phyloP scores from a whole-genome alignment of 2,888 invertebrate genomes.

The Tinea semifulvella region DNA sequence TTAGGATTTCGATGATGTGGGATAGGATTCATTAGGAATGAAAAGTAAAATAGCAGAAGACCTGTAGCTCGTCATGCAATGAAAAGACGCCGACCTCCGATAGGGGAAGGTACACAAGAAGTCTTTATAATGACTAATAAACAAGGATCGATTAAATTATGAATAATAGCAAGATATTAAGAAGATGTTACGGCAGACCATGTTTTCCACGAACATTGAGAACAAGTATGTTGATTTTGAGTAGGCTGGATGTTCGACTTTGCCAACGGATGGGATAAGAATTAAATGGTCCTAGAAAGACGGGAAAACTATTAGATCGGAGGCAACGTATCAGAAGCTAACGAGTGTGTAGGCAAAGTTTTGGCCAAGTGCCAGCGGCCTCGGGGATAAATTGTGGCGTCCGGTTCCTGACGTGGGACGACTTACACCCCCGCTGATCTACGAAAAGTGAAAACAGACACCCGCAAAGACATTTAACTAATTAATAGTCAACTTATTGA shows the following conservation, averaged over 20 bases:
- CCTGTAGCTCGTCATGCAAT: no score
- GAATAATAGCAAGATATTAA: constrained; percentile 4
- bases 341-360: constrained; percentile 37
- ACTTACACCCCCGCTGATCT: constrained; percentile 10
- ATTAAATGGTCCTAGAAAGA: constrained; percentile 37
- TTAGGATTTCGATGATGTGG: no score
- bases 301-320: constrained; percentile 51
- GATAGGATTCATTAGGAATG: no score
- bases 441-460: constrained; percentile 7
- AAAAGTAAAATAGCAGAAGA: no score
- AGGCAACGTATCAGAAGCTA: constrained; percentile 36
- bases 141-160: not conserved
- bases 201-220: constrained; percentile 4
- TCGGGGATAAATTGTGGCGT: constrained; percentile 41
- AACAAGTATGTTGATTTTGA: constrained; percentile 1
- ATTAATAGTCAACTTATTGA: constrained; percentile 3
- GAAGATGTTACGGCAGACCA: not conserved
- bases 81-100: no score
- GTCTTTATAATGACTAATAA: not conserved
- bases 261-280: constrained; percentile 33
- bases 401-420: constrained; percentile 13
- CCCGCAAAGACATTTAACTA: constrained; percentile 1
- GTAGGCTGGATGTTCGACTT: constrained; percentile 18
- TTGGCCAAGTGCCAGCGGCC: constrained; percentile 41
- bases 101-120: not conserved